Evolutionary conservation across 2,888 invertebrate genomes (phyloP), one percentile per base, ranked within the genome.

Genomic region (Danaus chrysippus): DNA sequence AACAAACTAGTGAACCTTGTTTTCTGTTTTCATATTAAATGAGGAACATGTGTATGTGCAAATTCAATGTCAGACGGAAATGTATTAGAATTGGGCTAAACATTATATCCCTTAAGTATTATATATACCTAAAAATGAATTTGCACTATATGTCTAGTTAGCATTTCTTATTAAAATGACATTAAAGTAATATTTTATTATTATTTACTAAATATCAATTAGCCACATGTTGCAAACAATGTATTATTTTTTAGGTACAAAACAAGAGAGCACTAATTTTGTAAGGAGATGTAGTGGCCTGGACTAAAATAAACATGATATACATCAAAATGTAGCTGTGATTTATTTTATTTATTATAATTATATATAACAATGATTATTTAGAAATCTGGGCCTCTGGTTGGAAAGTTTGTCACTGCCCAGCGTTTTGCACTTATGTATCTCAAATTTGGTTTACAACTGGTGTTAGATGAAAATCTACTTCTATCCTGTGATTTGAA

Each of bases 301-400:
- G 74, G 73, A 75, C 69, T 82, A 77, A 77, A 83, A 82, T 83
- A 82, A 82, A 84, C 64, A 61, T 75, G 79, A 79, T 77, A 76
- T 70, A 73, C 72, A 70, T 74, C 76, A 73, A 75, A 66, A 62
- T 67, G 71, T 68, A 69, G 57, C 58, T 44, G 42, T 70, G 64
- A 73, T 68, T 70, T 75, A 75, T 69, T 68, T 59, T 56, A 49
- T 54, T 17, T 56, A 11, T 49, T 49, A 17, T 49, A 49, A 15
- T 15, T 17, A 49, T 17, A 10, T 49, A 17, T 17, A 46, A 46
- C 6, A 19, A 42, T 5, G 41, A 23, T 13, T 9, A 34, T 17
- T 75, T 71, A 88, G 71, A 88, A 89, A 69, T 89, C 89, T 19
- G 89, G 89, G 10, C 87, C 87, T 64, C 73, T 76, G 2, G 70